A percentile compares a stretch with the other conserved stretches of the same genome.
phyloP scores from a whole-genome alignment of 2,888 invertebrate genomes.

The Allolobophora icterica region DNA sequence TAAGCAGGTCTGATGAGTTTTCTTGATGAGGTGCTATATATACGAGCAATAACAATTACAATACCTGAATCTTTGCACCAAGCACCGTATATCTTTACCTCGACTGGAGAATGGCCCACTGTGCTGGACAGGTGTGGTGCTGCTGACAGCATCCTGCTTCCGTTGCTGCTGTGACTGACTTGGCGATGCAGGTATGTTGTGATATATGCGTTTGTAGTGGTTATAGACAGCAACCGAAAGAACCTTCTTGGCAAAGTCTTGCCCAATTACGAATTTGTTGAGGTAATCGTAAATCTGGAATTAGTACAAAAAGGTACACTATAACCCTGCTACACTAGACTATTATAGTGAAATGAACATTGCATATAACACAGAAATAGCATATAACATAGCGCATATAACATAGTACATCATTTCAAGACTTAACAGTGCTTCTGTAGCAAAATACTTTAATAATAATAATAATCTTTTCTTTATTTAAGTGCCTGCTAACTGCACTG shows the following conservation, averaged over 20 bases:
- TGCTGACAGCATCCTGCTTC: conserved; percentile 6
- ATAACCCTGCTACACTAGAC: background rate
- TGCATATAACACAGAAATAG: background rate
- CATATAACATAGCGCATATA: no score
- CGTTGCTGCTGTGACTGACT: background rate
- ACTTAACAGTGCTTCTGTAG: background rate
- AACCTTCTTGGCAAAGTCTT: conserved; percentile 95
- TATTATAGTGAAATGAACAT: background rate
- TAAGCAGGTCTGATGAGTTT: no score
- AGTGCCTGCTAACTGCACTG: no score
- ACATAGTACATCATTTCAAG: background rate
- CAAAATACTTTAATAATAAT: no score
- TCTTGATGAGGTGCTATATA: no score
- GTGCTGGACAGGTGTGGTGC: conserved; percentile 40
- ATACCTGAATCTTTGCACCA: no score
- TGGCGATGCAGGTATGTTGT: conserved; percentile 73
- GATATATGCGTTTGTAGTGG: conserved; percentile 96
- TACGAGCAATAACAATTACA: no score
- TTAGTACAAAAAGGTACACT: background rate
- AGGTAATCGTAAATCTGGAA: conserved; percentile 88
- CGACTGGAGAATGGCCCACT: conserved; percentile 45
- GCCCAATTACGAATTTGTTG: conserved; percentile 95
- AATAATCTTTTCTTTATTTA: no score
- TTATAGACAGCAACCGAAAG: conserved; percentile 97
- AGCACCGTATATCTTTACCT: conserved; percentile 42